These are phyloP conservation scores for Trissolcus japonicus DNA, from an alignment of 2,888 invertebrate genomes.

Conservation along the genomic window DNA sequence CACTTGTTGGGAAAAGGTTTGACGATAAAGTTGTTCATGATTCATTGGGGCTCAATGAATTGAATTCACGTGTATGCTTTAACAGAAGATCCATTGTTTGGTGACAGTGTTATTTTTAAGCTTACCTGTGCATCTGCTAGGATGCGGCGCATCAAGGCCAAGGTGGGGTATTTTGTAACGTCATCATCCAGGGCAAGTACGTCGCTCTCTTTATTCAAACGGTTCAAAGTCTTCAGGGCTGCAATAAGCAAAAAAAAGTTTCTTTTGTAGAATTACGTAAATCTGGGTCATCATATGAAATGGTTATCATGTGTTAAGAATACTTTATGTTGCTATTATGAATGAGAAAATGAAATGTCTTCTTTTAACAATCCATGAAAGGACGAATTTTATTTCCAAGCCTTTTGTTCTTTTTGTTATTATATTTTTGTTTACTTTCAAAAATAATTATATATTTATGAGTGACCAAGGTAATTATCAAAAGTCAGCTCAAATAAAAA, in stretches of 20 bases:
- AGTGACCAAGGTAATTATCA: too few relatives aligned
- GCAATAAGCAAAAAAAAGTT: conserved; percentile 61
- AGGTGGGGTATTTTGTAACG: conserved; percentile 80
- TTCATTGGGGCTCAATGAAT: conserved; percentile 33
- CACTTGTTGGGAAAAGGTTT: conserved; percentile 8
- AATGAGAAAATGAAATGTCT: background rate
- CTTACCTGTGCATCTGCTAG: conserved; percentile 90
- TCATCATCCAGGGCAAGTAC: conserved; percentile 72
- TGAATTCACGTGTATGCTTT: conserved; percentile 13
- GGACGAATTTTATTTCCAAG: too few relatives aligned
- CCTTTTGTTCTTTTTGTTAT: too few relatives aligned
- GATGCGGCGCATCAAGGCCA: conserved; percentile 91
- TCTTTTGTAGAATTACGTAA: conserved; percentile 13
- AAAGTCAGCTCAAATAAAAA: too few relatives aligned
- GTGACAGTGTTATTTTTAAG: conserved; percentile 39
- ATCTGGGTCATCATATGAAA: conserved; percentile 19
- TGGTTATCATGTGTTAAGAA: background rate
- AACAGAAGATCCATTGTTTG: conserved; percentile 21
- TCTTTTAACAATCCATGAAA: too few relatives aligned
- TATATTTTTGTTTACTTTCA: too few relatives aligned
- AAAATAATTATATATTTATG: too few relatives aligned
- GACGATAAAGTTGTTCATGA: conserved; percentile 32
- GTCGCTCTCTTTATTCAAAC: conserved; percentile 72
- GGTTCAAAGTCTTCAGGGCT: conserved; percentile 72
- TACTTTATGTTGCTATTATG: too few relatives aligned